Conservation (phyloP, 2,888 invertebrate genomes). For the Byasa hedistus region DNA sequence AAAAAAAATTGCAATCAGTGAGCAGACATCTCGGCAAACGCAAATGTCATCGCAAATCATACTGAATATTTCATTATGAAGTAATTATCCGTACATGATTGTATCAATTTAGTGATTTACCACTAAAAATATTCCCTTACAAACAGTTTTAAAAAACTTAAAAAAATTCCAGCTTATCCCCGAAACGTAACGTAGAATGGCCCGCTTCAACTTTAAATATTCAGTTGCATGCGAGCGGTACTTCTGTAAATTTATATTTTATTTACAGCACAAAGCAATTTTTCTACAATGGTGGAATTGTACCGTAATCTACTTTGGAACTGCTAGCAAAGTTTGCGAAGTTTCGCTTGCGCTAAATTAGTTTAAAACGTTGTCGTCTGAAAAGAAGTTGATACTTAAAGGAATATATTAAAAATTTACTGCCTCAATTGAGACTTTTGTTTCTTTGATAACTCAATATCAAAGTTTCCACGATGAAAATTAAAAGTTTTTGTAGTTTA, state of each 20-base stretch:
- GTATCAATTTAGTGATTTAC: too few relatives aligned
- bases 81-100: too few relatives aligned
- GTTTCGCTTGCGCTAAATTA: conserved; percentile 5
- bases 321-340: background rate
- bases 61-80: too few relatives aligned
- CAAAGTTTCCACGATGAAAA: background rate
- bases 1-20: too few relatives aligned
- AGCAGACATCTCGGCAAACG: too few relatives aligned
- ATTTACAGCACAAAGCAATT: conserved; percentile 1
- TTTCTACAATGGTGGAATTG: conserved; percentile 13
- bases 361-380: background rate
- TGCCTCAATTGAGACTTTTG: background rate
- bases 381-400: background rate
- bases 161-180: background rate
- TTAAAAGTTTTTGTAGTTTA: background rate
- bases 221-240: conserved; percentile 4
- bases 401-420: background rate
- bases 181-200: background rate
- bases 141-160: too few relatives aligned
- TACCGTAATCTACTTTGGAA: conserved; percentile 6
- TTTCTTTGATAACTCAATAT: conserved; percentile 1
- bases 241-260: conserved; percentile 8
- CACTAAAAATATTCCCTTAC: too few relatives aligned
- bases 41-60: too few relatives aligned
- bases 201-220: conserved; percentile 1